Conservation (phyloP, 2,797 vertebrate species). For the Cephalopachus bancanus region DNA sequence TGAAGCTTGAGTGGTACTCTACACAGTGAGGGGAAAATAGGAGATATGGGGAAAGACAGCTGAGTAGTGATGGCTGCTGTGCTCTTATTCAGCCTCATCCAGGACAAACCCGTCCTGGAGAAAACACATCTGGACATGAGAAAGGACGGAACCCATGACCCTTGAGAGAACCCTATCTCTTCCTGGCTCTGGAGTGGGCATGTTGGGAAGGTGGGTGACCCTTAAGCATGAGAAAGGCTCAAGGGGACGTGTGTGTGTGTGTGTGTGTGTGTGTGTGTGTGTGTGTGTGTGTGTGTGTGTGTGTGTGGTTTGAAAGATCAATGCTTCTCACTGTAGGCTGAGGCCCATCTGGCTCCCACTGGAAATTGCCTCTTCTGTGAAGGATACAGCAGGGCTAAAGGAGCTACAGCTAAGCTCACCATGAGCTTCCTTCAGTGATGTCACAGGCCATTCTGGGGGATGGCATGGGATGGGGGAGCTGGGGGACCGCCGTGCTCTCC, state of each 20-base stretch:
- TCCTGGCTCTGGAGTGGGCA: not conserved
- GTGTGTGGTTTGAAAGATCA: not conserved
- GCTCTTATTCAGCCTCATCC: not conserved
- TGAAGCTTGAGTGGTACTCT: not conserved
- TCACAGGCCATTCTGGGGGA: not conserved
- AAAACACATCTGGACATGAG: not conserved
- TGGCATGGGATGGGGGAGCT: not conserved
- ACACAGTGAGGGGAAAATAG: not conserved
- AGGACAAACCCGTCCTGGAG: not conserved
- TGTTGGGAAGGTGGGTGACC: not conserved
- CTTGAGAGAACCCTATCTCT: not conserved
- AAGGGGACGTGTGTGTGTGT: not conserved
- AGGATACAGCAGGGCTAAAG: not conserved
- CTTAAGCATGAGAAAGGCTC: not conserved
- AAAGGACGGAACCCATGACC: not conserved
- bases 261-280: not conserved
- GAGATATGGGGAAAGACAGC: accelerated
- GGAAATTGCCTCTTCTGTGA: not conserved
- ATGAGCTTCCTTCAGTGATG: not conserved
- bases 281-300: not conserved
- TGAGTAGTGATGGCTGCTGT: not conserved
- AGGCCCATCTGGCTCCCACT: not conserved
- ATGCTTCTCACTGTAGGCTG: not conserved
- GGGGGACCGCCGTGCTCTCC: not conserved
- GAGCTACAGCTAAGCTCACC: not conserved